phyloP scores from a whole-genome alignment of 2,797 vertebrate species.

The Babyrousa celebensis region DNA sequence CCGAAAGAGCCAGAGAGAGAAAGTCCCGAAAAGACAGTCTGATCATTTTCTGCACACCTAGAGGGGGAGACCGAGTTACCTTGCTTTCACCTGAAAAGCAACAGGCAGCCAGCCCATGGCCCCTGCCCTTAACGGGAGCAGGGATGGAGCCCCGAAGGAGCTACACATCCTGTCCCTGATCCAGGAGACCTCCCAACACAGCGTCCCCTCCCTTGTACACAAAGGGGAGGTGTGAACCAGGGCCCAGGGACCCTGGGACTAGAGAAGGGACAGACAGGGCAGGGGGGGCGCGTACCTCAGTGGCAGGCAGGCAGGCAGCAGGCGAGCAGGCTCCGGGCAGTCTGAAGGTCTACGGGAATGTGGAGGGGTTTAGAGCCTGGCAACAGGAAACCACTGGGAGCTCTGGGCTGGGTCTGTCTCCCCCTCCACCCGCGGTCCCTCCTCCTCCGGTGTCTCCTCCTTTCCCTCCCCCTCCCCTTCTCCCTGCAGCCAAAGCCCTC shows the following conservation, averaged over 20 bases:
- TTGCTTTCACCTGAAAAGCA: conserved; percentile 18
- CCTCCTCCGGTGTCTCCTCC: conserved; percentile 87
- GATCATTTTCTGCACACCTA: conserved; percentile 16
- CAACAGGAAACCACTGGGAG: conserved; percentile 90
- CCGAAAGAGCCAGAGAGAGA: not conserved
- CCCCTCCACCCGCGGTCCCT: conserved; percentile 83
- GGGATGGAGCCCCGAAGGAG: not conserved
- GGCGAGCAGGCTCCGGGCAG: conserved; percentile 92
- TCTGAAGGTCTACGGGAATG: conserved; percentile 92
- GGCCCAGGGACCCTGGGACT: not conserved
- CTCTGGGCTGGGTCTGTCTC: conserved; percentile 90
- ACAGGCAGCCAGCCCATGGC: not conserved
- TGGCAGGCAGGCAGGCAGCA: conserved; percentile 86
- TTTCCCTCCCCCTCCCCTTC: conserved; percentile 78
- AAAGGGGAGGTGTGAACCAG: not conserved
- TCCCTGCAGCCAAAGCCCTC: conserved; percentile 81
- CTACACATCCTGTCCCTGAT: rapidly evolving
- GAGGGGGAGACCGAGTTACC: not conserved
- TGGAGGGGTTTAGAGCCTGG: conserved; percentile 92
- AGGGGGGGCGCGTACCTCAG: conserved; percentile 93
- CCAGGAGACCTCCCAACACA: not conserved
- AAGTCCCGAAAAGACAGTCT: not conserved
- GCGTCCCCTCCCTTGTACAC: not conserved
- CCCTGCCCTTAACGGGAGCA: not conserved
- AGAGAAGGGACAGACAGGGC: conserved; percentile 57